Percentiles rank a stretch among this genome's conserved stretches.
These are phyloP conservation scores for Coregonus suidteri DNA, from an alignment of 2,797 vertebrate genomes.

Conservation along the genomic window DNA sequence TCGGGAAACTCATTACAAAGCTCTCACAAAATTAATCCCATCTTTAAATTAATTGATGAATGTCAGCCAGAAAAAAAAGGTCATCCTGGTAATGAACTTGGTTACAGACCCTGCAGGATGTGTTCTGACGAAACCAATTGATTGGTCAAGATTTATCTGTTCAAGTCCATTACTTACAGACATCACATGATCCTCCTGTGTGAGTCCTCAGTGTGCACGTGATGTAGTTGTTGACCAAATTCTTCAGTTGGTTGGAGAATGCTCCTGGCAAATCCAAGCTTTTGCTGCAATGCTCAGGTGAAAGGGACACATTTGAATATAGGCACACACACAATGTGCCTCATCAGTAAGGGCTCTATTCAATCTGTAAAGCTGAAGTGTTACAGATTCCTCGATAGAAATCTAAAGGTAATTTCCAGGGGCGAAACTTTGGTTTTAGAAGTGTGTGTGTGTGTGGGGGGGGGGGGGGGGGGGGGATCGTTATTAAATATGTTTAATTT, in stretches of 20 bases:
- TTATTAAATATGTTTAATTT: too few species aligned
- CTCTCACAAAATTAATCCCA: neutral
- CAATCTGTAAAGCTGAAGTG: too few species aligned
- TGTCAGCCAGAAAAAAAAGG: neutral
- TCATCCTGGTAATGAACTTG: neutral
- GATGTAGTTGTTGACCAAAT: neutral
- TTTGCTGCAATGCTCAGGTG: neutral
- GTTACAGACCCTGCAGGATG: neutral
- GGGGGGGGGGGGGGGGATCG: too few species aligned
- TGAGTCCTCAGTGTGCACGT: neutral
- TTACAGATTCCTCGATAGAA: too few species aligned
- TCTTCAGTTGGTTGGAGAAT: neutral
- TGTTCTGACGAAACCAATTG: neutral
- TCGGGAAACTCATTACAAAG: too few species aligned
- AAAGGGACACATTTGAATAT: neutral
- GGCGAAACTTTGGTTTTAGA: too few species aligned
- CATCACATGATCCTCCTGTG: neutral
- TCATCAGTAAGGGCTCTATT: too few species aligned
- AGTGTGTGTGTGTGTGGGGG: too few species aligned
- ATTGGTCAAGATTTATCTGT: constrained; percentile 6
- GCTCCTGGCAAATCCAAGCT: neutral
- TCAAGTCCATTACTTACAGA: neutral
- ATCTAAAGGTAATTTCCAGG: too few species aligned
- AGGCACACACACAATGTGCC: too few species aligned
- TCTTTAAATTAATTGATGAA: neutral